Evolutionary conservation across 2,113 vertebrate species (phyloP), one percentile per base, ranked within the genome.

Genomic region (Dipodomys merriami): DNA sequence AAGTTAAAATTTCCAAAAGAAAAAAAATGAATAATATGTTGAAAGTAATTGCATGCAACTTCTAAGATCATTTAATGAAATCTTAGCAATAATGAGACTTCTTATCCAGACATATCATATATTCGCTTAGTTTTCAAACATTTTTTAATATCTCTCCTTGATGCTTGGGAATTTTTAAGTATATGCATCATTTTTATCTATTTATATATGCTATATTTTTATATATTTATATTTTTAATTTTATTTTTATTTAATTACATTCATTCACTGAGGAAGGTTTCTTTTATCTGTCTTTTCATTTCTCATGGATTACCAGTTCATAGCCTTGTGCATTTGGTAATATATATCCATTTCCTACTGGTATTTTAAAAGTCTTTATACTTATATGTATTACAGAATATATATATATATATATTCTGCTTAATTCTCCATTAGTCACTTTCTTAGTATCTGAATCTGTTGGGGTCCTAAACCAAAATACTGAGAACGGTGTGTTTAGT

Each of bases 51-150:
- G 2, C 62, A 44, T 71, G 57, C 78, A 85, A 77, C 8, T 25
- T 88, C 83, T n/a, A 65, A 60, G 65, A 84, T 80, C 2, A 27
- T 81, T 83, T 44, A 81, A n/a, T 91, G 44, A 94, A 76, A 86
- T 65, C 22, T 69, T 94, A 83, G 67, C 7, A 78, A 53, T 29
- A 76, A 71, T 76, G 19, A 53, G 11, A n/a, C 83, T 80, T 83
- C 35, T 73, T 18, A 84, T 73, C 46, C n/a, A 69, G 18, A 15
- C 74, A 76, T 25, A 23, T 29, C 44, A 67, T 83, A 4, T 49
- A 27, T 62, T 30, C 68, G 18, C 65, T 90, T 35, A 29, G 16
- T 72, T 77, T 22, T 73, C 18, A 89, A 39, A 83, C 2, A 0
- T 29, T 53, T 92, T 86, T 80, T 49, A 49, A 11, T 49, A 12